These are phyloP conservation scores for Philonicus albiceps DNA, from an alignment of 2,888 invertebrate genomes.

Conservation along the genomic window DNA sequence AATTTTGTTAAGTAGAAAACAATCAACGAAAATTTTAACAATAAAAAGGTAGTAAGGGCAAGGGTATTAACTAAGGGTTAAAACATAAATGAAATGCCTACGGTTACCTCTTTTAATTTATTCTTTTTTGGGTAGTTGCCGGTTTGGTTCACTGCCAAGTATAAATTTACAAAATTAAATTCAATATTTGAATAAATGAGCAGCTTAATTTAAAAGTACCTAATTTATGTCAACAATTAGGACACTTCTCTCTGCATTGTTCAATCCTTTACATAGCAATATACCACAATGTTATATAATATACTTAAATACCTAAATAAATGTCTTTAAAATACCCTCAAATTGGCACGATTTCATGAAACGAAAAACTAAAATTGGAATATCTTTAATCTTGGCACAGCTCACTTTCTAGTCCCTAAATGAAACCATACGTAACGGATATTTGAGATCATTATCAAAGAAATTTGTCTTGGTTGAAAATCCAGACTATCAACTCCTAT, in stretches of 20 bases:
- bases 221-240: not conserved
- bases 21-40: too few species aligned
- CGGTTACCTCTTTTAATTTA: too few species aligned
- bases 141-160: too few species aligned
- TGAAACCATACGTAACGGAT: not conserved
- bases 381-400: not conserved
- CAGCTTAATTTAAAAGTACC: too few species aligned
- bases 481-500: slow-evolving; percentile 26
- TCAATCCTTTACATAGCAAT: not conserved
- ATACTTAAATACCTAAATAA: not conserved
- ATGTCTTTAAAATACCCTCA: not conserved
- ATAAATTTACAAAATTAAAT: too few species aligned
- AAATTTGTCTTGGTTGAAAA: slow-evolving; percentile 27
- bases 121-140: too few species aligned
- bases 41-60: too few species aligned
- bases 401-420: not conserved
- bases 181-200: too few species aligned
- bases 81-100: too few species aligned
- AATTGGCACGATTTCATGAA: not conserved
- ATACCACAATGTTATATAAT: too few species aligned
- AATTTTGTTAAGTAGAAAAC: too few species aligned
- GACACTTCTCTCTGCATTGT: not conserved
- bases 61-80: too few species aligned
- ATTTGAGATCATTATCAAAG: slow-evolving; percentile 20
- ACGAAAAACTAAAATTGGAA: not conserved